A percentile compares a stretch with the other conserved stretches of the same genome.
Evolutionary conservation across 2,797 vertebrate species (phyloP).

Genomic region (Alcedo atthis): DNA sequence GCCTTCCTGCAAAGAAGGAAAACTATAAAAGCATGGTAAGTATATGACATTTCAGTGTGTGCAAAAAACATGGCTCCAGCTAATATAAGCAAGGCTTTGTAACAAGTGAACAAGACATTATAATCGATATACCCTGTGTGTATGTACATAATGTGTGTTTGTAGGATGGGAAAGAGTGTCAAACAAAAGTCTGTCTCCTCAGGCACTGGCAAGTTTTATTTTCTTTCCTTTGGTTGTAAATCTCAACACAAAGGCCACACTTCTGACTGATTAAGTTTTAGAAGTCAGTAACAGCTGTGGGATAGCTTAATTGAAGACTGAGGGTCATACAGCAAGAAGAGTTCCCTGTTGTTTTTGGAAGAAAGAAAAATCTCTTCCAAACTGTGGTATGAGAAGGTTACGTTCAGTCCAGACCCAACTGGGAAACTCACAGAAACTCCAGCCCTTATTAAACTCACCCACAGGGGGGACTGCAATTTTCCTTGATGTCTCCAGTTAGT

Average conservation of each 20-base stretch:
- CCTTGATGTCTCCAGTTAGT: background rate
- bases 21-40: background rate
- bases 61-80: background rate
- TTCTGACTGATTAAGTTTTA: background rate
- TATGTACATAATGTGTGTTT: background rate
- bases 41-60: background rate
- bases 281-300: constrained; percentile 11
- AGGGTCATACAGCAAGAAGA: background rate
- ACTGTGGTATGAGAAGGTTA: background rate
- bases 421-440: background rate
- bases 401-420: background rate
- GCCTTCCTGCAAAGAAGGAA: background rate
- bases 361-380: background rate
- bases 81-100: background rate
- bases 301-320: background rate
- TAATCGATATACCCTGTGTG: background rate
- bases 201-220: background rate
- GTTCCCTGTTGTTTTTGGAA: background rate
- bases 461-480: background rate
- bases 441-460: background rate
- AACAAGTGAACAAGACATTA: background rate
- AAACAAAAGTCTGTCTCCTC: background rate
- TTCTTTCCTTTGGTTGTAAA: background rate
- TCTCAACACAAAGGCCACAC: background rate
- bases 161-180: background rate